Evolutionary conservation across 2,888 invertebrate genomes (phyloP), one percentile per base, ranked within the genome.

Genomic region (Caenorhabditis imperialis): DNA sequence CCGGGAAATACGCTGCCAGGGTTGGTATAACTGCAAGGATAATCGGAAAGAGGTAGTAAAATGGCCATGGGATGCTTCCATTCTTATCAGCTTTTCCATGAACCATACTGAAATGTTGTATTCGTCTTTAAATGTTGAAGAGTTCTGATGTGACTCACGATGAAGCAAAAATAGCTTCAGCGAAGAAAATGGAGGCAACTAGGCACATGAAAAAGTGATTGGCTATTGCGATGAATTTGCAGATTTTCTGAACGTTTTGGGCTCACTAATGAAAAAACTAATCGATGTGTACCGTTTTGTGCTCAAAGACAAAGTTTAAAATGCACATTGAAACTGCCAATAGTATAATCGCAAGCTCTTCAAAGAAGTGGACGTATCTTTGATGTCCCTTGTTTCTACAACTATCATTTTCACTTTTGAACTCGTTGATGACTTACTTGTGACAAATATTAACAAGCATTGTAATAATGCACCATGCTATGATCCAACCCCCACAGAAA

Each of bases 301-400:
- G 38, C 14, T 53, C 45, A 5, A 76, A 72, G 6, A 67, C 42
- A 50, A 73, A 72, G 22, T 81, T 78, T 37, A 79, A 48, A 38
- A 79, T 73, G 25, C 67, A 78, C 69, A 79, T 74, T 47, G 45
- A 62, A 8, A 81, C 23, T 20, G 76, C 58, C 2, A 82, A 42
- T 1, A 78, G 48, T 25, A 81, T 77, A 4, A 82, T 80, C 0
- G 67, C 63, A 3, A 81, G 16, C 62, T 82, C 82, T 53, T 82
- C 80, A 38, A 55, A 72, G 8, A 82, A 48, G 38, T 82, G 82
- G 7, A 82, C 77, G n/a, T 50, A 70, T 42, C 82, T 58, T 27
- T 82, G 82, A 40, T 78, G 80, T 2, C 82, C 82, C 7, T 55
- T 67, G 58, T 80, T 82, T 67, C 79, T 81, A 23, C 47, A 78